A percentile compares a stretch with the other conserved stretches of the same genome.
phyloP scores from a whole-genome alignment of 2,113 vertebrate species.

The Pteruthius melanotis region DNA sequence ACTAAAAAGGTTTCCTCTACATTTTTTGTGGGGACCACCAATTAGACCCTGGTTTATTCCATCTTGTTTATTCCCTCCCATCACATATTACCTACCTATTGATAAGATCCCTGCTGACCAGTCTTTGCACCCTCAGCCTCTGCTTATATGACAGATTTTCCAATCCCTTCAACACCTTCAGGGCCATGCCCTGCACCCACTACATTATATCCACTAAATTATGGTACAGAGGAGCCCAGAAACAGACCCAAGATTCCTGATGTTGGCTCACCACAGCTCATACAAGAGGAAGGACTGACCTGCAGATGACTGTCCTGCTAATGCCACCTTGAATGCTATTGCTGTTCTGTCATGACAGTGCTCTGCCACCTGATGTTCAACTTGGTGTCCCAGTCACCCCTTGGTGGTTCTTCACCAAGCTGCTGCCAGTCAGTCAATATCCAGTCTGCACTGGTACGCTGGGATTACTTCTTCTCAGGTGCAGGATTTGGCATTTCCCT shows the following conservation, averaged over 20 bases:
- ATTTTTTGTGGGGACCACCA: not conserved
- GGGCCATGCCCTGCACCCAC: not conserved
- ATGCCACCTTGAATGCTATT: not conserved
- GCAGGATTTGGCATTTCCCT: not conserved
- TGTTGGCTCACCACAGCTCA: not conserved
- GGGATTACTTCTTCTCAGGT: not conserved
- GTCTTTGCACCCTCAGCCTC: not conserved
- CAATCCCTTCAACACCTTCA: not conserved
- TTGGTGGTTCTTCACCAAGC: not conserved
- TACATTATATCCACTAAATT: not conserved
- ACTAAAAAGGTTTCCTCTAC: not conserved
- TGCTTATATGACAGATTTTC: accelerated
- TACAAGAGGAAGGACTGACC: not conserved
- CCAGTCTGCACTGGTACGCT: accelerated
- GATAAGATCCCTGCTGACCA: not conserved
- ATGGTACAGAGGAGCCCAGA: not conserved
- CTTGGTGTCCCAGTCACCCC: not conserved
- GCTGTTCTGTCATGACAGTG: not conserved
- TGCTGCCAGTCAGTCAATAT: not conserved
- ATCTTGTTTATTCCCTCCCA: not conserved
- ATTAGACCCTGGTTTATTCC: not conserved
- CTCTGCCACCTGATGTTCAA: not conserved
- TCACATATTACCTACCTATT: not conserved
- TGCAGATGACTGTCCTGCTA: not conserved
- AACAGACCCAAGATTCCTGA: not conserved